Evolutionary conservation across 2,113 vertebrate genomes (phyloP).

Genomic region (Ascaphus truei): DNA sequence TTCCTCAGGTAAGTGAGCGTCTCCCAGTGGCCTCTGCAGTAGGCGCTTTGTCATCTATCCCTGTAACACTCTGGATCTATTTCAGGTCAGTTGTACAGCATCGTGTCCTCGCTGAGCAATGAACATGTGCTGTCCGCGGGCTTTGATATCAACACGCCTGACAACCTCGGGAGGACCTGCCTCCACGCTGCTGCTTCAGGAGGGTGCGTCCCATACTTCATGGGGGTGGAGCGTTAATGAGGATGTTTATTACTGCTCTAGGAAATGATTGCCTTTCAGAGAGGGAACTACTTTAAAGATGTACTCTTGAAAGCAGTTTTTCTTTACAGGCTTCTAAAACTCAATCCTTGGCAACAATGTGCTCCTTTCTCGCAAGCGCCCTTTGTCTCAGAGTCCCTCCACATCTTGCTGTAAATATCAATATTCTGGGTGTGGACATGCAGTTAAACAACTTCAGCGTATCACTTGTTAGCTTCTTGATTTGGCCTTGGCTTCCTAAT

Average conservation of each 20-base stretch:
- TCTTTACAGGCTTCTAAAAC: no score
- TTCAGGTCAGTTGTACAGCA: slow-evolving; percentile 88
- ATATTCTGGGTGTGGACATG: no score
- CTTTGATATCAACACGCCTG: slow-evolving; percentile 85
- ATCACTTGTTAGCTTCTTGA: no score
- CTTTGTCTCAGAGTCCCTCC: no score
- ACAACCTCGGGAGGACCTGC: slow-evolving; percentile 86
- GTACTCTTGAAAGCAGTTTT: no score
- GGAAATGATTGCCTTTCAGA: no score
- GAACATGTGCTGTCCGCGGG: slow-evolving; percentile 77
- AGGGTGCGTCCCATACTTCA: slow-evolving; percentile 77
- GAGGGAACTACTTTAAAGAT: no score
- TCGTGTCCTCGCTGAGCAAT: slow-evolving; percentile 84
- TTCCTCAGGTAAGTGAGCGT: slow-evolving; percentile 76
- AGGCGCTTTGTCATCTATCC: background rate
- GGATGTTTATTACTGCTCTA: background rate
- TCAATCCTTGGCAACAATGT: no score
- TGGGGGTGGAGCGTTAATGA: background rate
- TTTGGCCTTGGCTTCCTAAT: no score
- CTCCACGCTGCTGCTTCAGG: slow-evolving; percentile 93
- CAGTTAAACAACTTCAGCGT: no score
- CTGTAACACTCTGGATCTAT: background rate
- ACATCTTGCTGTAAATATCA: no score
- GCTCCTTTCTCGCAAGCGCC: no score
- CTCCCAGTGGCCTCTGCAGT: background rate